Percentiles rank a stretch among this genome's conserved stretches.
Evolutionary conservation across 1,140 invertebrate genomes (phyloP).

Genomic region (roundworm (Caenorhabditis elegans)): DNA sequence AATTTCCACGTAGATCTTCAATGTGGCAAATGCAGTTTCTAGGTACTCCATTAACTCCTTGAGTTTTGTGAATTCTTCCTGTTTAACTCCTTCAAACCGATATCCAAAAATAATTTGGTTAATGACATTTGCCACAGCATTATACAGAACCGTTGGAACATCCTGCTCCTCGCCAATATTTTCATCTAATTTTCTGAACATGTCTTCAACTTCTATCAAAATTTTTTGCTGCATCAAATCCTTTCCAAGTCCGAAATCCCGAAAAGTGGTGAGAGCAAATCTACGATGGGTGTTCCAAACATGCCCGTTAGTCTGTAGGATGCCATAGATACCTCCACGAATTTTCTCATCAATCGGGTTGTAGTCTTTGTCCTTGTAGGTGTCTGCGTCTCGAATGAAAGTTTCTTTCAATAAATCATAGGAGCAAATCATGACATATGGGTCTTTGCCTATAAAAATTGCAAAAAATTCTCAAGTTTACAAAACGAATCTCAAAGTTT

Average conservation of each 20-base stretch:
- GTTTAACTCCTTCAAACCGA: constrained; percentile 40
- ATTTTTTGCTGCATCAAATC: constrained; percentile 43
- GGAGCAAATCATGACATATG: neutral
- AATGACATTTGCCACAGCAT: constrained; percentile 41
- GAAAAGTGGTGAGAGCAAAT: constrained; percentile 82
- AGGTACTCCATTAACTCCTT: neutral
- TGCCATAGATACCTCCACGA: constrained; percentile 71
- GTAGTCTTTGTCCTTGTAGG: neutral
- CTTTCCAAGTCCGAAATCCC: constrained; percentile 77
- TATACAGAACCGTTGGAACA: constrained; percentile 35
- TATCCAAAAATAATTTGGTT: constrained; percentile 43
- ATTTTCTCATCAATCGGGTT: neutral
- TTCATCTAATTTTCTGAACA: constrained; percentile 11
- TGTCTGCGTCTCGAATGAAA: neutral
- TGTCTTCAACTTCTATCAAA: neutral
- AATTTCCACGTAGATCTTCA: neutral
- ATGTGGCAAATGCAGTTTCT: constrained; percentile 1
- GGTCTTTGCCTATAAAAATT: neutral
- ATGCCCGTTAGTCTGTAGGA: constrained; percentile 83
- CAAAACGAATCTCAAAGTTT: no score
- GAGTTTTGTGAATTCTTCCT: neutral
- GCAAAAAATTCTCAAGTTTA: no score
- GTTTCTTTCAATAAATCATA: neutral
- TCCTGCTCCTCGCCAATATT: constrained; percentile 39
- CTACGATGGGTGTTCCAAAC: constrained; percentile 86